Evolutionary conservation across 2,797 vertebrate genomes (phyloP).

Genomic region (Aphelocoma californica): DNA sequence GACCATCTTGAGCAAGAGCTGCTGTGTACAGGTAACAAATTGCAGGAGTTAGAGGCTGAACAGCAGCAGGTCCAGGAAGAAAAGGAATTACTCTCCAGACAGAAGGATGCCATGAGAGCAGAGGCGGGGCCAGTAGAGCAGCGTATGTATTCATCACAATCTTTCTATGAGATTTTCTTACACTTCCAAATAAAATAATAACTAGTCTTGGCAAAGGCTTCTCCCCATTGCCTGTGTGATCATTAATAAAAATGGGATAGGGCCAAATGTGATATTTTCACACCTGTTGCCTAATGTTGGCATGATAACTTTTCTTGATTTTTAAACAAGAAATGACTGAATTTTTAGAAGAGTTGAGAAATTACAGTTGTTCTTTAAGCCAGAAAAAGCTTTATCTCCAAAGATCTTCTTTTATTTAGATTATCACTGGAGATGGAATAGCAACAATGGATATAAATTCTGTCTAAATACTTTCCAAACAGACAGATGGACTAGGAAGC

Average conservation of each 20-base stretch:
- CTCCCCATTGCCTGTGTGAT: not conserved
- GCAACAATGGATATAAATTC: not conserved
- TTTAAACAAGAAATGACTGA: not conserved
- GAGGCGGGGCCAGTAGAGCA: slow-evolving; percentile 85
- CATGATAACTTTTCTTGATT: not conserved
- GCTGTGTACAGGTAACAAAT: slow-evolving; percentile 84
- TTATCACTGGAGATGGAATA: not conserved
- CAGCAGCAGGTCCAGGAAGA: slow-evolving; percentile 86
- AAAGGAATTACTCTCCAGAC: slow-evolving; percentile 86
- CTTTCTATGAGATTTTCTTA: not conserved
- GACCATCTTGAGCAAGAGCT: slow-evolving; percentile 90
- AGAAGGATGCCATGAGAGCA: slow-evolving; percentile 90
- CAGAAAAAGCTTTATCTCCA: not conserved
- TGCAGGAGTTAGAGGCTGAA: slow-evolving; percentile 92
- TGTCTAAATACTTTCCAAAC: not conserved
- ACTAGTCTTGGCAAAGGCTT: not conserved
- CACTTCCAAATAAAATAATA: not conserved
- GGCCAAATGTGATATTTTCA: not conserved
- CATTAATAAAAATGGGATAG: not conserved
- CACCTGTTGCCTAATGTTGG: not conserved
- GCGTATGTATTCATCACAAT: slow-evolving; percentile 81
- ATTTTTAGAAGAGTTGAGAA: not conserved
- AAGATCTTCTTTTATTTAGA: not conserved
- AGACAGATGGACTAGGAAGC: not conserved
- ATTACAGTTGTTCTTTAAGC: not conserved